Evolutionary conservation across 2,888 invertebrate species (phyloP).

Genomic region (Zaprionus obscuricornis): DNA sequence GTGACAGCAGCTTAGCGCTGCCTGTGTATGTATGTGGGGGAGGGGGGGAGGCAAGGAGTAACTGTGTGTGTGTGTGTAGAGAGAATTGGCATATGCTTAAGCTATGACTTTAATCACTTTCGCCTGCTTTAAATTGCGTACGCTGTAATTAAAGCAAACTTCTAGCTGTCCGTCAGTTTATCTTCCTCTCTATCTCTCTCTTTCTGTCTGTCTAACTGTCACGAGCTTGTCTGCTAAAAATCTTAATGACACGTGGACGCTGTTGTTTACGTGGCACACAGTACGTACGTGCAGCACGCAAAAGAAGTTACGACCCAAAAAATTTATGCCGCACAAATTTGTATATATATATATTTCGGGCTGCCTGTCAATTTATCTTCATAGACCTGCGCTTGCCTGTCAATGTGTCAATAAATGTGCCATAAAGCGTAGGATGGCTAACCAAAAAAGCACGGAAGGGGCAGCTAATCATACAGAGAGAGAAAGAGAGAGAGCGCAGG

Average conservation of each 20-base stretch:
- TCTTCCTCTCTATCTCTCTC: too few species aligned
- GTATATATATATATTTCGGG: too few species aligned
- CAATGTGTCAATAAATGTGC: conserved; percentile 75
- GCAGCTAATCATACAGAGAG: not conserved
- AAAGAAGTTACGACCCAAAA: too few species aligned
- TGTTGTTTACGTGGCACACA: conserved; percentile 1
- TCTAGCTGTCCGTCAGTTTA: conserved; percentile 51
- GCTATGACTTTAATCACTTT: conserved; percentile 49
- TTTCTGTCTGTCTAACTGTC: conserved; percentile 10
- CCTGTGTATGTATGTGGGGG: too few species aligned
- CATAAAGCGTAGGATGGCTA: conserved; percentile 49
- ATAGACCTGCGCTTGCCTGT: conserved; percentile 70
- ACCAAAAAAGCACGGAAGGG: conserved; percentile 27
- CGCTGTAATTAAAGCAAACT: conserved; percentile 57
- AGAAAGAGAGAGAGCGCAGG: too few species aligned
- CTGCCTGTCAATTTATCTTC: conserved; percentile 69
- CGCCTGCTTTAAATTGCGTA: conserved; percentile 45
- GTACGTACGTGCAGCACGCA: too few species aligned
- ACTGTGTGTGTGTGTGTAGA: too few species aligned
- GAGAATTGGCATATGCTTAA: conserved; percentile 54
- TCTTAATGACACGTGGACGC: conserved; percentile 62
- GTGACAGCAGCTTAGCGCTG: conserved; percentile 8
- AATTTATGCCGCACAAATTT: conserved; percentile 64
- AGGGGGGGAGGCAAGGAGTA: too few species aligned
- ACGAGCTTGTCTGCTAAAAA: conserved; percentile 39